Evolutionary conservation across 35 echinoderm and acorn worm genomes (phyloP).

Genomic region (Heliocidaris erythrogramma): DNA sequence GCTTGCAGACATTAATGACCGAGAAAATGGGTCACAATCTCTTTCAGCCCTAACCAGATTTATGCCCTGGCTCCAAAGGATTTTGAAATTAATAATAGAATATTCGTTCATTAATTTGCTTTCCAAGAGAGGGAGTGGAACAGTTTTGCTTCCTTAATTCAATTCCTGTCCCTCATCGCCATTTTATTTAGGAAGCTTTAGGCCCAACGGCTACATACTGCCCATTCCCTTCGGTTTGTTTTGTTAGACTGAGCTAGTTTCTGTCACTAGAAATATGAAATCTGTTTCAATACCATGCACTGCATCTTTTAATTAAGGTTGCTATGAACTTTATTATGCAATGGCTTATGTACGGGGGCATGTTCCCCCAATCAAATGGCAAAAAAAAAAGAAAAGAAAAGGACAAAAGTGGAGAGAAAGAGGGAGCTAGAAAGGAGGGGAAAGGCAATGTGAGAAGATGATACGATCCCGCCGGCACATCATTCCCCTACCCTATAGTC

Average conservation of each 20-base stretch:
- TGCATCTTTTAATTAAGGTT: neutral
- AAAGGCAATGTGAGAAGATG: too few relatives aligned
- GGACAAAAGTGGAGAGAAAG: too few relatives aligned
- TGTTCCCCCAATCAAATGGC: neutral
- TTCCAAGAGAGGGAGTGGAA: neutral
- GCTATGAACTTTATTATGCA: neutral
- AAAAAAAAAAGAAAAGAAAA: too few relatives aligned
- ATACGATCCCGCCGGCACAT: too few relatives aligned
- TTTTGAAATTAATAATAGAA: neutral
- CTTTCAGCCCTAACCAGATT: neutral
- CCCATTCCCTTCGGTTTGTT: neutral
- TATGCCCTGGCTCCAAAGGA: neutral
- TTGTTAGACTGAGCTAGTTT: neutral
- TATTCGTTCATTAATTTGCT: neutral
- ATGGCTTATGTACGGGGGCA: neutral
- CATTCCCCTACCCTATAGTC: too few relatives aligned
- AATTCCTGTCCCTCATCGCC: neutral
- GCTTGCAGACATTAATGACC: neutral
- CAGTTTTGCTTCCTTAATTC: neutral
- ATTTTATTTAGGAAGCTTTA: neutral
- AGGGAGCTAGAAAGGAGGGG: too few relatives aligned
- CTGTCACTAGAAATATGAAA: neutral
- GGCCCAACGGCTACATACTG: neutral
- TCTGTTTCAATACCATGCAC: neutral
- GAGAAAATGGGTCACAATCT: neutral